Percentiles rank a stretch among this genome's conserved stretches.
Evolutionary conservation across 1,140 invertebrate species (phyloP).

Genomic region (Nebria ingens): DNA sequence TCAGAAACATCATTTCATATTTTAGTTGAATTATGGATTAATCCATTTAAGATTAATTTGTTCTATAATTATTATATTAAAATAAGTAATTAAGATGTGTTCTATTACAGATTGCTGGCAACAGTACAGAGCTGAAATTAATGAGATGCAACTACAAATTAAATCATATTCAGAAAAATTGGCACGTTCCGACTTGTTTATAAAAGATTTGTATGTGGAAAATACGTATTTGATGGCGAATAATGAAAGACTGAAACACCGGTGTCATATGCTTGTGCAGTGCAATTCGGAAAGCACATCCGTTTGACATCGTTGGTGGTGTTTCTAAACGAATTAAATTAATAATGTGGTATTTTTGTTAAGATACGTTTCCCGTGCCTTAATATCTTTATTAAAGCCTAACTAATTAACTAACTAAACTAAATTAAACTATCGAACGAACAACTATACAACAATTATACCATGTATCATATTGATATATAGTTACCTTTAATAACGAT

Average conservation of each 20-base stretch:
- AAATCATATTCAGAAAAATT: slow-evolving; percentile 45
- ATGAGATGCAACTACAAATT: slow-evolving; percentile 45
- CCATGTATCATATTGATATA: slow-evolving; percentile 8
- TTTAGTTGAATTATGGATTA: too few relatives aligned
- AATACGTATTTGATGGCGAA: slow-evolving; percentile 59
- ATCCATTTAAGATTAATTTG: too few relatives aligned
- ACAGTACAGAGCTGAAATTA: slow-evolving; percentile 48
- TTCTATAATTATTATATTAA: too few relatives aligned
- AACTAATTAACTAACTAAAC: not conserved
- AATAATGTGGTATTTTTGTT: too few relatives aligned
- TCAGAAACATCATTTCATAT: too few relatives aligned
- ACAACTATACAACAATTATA: not conserved
- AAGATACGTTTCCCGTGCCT: too few relatives aligned
- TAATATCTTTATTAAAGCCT: too few relatives aligned
- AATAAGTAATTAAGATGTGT: too few relatives aligned
- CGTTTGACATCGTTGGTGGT: slow-evolving; percentile 29
- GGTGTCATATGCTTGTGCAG: slow-evolving; percentile 39
- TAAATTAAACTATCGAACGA: too few relatives aligned
- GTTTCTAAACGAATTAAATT: too few relatives aligned
- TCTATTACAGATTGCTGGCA: slow-evolving; percentile 45
- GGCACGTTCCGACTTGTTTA: slow-evolving; percentile 58
- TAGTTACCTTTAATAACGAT: not conserved
- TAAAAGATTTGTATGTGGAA: slow-evolving; percentile 71
- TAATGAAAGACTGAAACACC: slow-evolving; percentile 52
- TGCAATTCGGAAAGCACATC: slow-evolving; percentile 37